Conservation (phyloP, 2,797 vertebrate species). For the Pangasius sanitwongsei region DNA sequence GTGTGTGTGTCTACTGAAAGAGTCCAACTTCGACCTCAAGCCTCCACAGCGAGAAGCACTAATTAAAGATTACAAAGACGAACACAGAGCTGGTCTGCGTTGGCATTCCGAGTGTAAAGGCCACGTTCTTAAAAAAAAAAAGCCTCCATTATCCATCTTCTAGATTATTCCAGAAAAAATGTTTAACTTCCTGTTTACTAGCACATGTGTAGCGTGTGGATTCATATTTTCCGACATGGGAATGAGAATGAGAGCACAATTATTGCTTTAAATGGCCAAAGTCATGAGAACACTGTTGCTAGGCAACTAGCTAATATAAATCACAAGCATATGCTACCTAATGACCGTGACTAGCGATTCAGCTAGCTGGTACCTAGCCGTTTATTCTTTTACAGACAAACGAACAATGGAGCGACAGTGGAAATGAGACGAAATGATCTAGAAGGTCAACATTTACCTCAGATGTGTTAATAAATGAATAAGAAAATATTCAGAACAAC, state of each 20-base stretch:
- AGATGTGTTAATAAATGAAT: neutral
- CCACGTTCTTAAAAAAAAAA: neutral
- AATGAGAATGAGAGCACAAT: neutral
- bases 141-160: neutral
- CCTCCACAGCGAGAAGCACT: neutral
- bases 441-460: neutral
- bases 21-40: neutral
- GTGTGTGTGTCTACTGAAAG: neutral
- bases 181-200: neutral
- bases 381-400: neutral
- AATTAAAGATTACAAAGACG: conserved; percentile 25
- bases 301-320: neutral
- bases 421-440: neutral
- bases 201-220: neutral
- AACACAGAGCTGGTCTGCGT: neutral
- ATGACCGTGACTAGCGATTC: neutral
- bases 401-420: neutral
- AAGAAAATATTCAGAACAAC: neutral
- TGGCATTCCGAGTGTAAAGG: neutral
- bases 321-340: neutral
- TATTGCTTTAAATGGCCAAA: neutral
- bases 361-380: neutral
- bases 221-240: neutral
- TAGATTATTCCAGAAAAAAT: neutral
- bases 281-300: neutral